These are phyloP conservation scores for Amblyteles armatorius DNA, from an alignment of 2,888 invertebrate genomes.

Conservation along the genomic window DNA sequence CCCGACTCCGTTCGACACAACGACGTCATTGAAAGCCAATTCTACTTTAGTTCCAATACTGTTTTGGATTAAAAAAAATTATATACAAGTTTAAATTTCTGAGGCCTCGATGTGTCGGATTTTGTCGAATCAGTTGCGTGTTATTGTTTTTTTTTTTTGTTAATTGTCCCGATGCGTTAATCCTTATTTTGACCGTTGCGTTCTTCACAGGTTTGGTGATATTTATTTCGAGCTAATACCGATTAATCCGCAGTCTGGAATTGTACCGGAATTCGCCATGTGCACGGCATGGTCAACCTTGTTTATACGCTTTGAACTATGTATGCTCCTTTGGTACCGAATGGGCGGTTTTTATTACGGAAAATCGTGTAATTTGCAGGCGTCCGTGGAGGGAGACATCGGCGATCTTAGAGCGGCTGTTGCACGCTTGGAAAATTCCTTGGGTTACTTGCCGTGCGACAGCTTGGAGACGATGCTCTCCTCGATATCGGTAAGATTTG, in stretches of 20 bases:
- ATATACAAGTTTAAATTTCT: neutral
- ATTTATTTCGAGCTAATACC: conserved; percentile 74
- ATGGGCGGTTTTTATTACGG: conserved; percentile 29
- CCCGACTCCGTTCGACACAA: conserved; percentile 37
- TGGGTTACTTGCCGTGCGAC: conserved; percentile 89
- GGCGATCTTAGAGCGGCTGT: conserved; percentile 90
- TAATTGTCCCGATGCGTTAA: conserved; percentile 36
- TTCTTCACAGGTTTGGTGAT: conserved; percentile 73
- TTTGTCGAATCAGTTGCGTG: conserved; percentile 20
- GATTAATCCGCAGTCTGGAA: conserved; percentile 73
- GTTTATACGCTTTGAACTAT: conserved; percentile 43
- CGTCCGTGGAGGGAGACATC: conserved; percentile 86
- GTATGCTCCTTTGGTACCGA: conserved; percentile 27
- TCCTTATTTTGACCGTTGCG: conserved; percentile 49
- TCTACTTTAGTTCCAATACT: neutral
- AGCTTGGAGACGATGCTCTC: conserved; percentile 90
- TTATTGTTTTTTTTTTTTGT: neutral
- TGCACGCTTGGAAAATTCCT: conserved; percentile 88
- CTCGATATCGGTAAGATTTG: conserved; percentile 89
- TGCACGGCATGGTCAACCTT: conserved; percentile 67
- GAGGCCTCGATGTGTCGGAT: conserved; percentile 49
- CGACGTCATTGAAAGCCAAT: conserved; percentile 30
- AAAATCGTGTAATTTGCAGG: conserved; percentile 75
- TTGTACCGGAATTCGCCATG: conserved; percentile 64
- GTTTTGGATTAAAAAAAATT: conserved; percentile 7